Evolutionary conservation across 2,888 invertebrate species (phyloP).

Genomic region (Acanthococcus lagerstroemiae): DNA sequence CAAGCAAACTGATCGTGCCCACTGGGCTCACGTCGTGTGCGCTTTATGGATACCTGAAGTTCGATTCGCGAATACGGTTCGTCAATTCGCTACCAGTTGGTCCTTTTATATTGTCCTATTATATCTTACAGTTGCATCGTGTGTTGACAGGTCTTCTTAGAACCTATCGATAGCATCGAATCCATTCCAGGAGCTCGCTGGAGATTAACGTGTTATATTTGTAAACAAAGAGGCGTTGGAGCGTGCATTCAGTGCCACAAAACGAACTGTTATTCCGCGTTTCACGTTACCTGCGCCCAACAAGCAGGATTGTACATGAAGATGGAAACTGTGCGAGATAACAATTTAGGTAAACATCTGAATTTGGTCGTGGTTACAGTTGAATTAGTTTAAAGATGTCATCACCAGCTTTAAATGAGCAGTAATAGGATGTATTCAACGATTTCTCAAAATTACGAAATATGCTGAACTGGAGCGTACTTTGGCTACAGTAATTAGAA

Average conservation of each 20-base stretch:
- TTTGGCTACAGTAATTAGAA: too few species aligned
- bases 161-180: slow-evolving; percentile 95
- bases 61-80: slow-evolving; percentile 89
- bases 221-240: slow-evolving; percentile 82
- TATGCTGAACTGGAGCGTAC: too few species aligned
- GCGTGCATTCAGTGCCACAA: slow-evolving; percentile 98
- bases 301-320: slow-evolving; percentile 91
- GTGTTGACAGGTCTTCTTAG: slow-evolving; percentile 57
- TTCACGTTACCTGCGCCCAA: slow-evolving; percentile 98
- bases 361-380: background rate
- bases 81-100: too few species aligned
- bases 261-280: slow-evolving; percentile 90
- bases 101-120: background rate
- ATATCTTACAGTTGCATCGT: background rate
- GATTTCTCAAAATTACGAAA: too few species aligned
- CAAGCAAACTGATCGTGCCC: slow-evolving; percentile 89
- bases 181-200: slow-evolving; percentile 91
- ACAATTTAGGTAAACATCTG: slow-evolving; percentile 30
- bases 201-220: slow-evolving; percentile 94
- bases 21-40: slow-evolving; percentile 98
- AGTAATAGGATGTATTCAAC: too few species aligned
- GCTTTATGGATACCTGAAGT: slow-evolving; percentile 99
- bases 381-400: background rate
- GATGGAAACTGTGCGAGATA: slow-evolving; percentile 77
- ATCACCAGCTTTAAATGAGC: too few species aligned